phyloP scores from a whole-genome alignment of 2,113 vertebrate genomes.

The Leuciscus idus region DNA sequence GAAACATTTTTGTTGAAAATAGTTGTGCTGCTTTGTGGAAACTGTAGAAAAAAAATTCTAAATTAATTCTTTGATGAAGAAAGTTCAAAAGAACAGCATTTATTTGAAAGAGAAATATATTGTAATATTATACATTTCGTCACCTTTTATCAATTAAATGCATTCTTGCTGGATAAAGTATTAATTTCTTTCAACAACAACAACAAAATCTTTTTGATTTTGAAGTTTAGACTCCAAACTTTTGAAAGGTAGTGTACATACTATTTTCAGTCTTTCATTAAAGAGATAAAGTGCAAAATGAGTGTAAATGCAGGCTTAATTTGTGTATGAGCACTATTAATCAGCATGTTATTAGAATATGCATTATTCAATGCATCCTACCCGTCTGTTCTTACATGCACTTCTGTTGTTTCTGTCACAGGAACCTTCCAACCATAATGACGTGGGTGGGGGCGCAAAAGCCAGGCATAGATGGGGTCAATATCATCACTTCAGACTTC shows the following conservation, averaged over 20 bases:
- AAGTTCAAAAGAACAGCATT: neutral
- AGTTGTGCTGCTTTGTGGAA: neutral
- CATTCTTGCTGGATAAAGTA: too few species aligned
- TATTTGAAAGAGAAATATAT: neutral
- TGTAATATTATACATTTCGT: too few species aligned
- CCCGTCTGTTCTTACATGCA: neutral
- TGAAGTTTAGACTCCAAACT: too few species aligned
- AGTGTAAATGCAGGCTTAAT: too few species aligned
- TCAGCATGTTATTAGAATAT: too few species aligned
- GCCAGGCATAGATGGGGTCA: constrained; percentile 89
- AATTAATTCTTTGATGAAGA: neutral
- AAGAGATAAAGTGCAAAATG: too few species aligned
- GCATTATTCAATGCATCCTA: neutral
- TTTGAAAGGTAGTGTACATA: too few species aligned
- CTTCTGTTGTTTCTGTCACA: constrained; percentile 58
- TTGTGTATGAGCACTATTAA: too few species aligned
- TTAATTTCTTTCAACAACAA: too few species aligned
- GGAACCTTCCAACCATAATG: constrained; percentile 93
- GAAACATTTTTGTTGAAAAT: neutral
- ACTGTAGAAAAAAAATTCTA: neutral
- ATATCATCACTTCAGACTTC: constrained; percentile 98
- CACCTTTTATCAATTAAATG: too few species aligned
- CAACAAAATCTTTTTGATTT: too few species aligned
- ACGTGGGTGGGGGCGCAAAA: constrained; percentile 94
- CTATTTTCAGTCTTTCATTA: too few species aligned